Base-by-base conservation (phyloP, 2,888 invertebrate genomes). In the Oithona nana region DNA sequence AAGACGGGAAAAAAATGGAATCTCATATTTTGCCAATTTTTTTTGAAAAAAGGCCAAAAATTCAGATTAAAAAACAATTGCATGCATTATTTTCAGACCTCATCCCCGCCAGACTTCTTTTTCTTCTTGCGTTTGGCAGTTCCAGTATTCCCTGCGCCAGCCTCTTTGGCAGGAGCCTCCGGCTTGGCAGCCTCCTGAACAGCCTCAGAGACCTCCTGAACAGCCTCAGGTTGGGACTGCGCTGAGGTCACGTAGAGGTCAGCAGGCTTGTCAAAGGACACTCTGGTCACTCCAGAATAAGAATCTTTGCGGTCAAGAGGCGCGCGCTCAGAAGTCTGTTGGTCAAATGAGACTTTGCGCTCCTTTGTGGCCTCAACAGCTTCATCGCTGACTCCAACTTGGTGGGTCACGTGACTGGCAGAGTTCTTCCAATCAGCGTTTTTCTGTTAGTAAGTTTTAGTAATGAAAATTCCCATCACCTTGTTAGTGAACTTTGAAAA, bases 151-250 rank as follows among this genome's bases (percentile, higher is more conserved):
- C 31, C 1, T 4, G 28, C 58, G 3, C 48, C 28, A 20, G 51
- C 20, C 28, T 51, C 61, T 39, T 49, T 59, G 22, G 64, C 60
- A 54, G 28, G 63, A 56, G 60, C 51, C 22, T 63, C 63, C 13
- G 30, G 64, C 28, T 65, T 61, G 24, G 64, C 49, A 59, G 66
- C 64, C n/a, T 60, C 62, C 26, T 51, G 59, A 54, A 49, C 64
- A 29, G 50, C 57, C 26, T 63, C 24, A 28, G 50, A 31, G 55
- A 63, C 59, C 39, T n/a, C n/a, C n/a, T n/a, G n/a, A n/a, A n/a
- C n/a, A n/a, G n/a, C n/a, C 39, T 39, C 39, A 6, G 6, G 39
- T 11, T 6, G 8, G 6, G 39, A 16, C 39, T 11, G 39, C 39
- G 6, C 39, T 11, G 8, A 11, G 16, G 39, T 39, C 16, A 16